A percentile compares a stretch with the other conserved stretches of the same genome.
These are phyloP conservation scores for Caenorhabditis becei DNA, from an alignment of 2,888 invertebrate genomes.

Conservation along the genomic window DNA sequence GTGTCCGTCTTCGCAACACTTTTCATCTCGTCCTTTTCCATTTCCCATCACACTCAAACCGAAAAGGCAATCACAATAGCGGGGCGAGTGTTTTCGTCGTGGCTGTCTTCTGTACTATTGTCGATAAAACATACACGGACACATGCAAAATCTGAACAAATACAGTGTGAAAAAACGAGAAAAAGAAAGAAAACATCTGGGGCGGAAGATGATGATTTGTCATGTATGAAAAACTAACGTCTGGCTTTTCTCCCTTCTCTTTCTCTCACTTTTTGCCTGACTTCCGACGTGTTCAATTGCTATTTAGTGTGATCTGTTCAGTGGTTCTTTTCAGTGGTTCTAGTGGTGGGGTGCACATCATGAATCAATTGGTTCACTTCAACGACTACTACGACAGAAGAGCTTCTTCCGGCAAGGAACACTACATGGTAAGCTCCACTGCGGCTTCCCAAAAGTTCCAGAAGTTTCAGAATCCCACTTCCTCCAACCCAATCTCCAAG, in stretches of 20 bases:
- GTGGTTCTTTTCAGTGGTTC: background rate
- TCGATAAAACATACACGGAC: slow-evolving; percentile 32
- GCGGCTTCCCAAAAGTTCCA: background rate
- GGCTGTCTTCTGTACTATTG: slow-evolving; percentile 36
- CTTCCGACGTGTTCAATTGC: background rate
- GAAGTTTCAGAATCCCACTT: slow-evolving; percentile 23
- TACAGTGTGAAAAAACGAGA: slow-evolving; percentile 17
- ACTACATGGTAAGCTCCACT: slow-evolving; percentile 27
- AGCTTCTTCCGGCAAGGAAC: slow-evolving; percentile 40
- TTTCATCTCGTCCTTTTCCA: background rate
- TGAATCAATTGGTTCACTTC: slow-evolving; percentile 9
- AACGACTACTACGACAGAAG: slow-evolving; percentile 50
- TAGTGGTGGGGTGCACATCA: background rate
- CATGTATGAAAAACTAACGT: slow-evolving; percentile 36
- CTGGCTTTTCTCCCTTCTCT: slow-evolving; percentile 24
- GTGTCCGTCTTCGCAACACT: background rate
- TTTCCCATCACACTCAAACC: background rate
- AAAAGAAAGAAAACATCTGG: slow-evolving; percentile 52
- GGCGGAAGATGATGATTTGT: slow-evolving; percentile 39
- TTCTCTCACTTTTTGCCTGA: background rate
- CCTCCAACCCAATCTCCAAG: slow-evolving; percentile 20
- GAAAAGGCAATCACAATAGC: background rate
- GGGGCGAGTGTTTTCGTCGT: slow-evolving; percentile 1
- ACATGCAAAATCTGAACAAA: slow-evolving; percentile 31
- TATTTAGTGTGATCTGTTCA: background rate